Evolutionary conservation across 2,888 invertebrate genomes (phyloP).

Genomic region (Cybosia mesomella): DNA sequence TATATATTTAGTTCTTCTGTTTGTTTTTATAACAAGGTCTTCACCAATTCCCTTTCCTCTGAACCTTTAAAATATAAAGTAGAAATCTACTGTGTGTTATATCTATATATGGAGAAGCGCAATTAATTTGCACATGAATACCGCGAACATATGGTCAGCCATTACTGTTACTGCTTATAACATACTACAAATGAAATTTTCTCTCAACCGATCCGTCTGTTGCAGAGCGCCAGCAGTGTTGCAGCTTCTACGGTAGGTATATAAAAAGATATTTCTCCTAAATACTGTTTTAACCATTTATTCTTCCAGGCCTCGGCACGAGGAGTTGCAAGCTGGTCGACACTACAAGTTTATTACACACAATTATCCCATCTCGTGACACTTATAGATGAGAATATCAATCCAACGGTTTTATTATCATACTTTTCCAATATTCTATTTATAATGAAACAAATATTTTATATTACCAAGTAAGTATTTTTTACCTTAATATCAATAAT

Average conservation of each 20-base stretch:
- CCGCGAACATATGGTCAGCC: not conserved
- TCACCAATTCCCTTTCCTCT: not conserved
- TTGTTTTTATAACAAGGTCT: not conserved
- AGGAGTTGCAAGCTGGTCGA: constrained; percentile 21
- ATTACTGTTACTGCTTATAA: not conserved
- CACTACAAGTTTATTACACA: constrained; percentile 27
- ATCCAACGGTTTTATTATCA: constrained; percentile 20
- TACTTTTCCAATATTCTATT: constrained; percentile 22
- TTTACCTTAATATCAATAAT: not conserved
- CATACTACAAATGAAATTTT: not conserved
- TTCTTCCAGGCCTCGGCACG: constrained; percentile 8
- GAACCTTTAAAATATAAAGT: not conserved
- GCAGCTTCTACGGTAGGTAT: no score
- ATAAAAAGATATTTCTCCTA: no score
- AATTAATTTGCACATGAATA: not conserved
- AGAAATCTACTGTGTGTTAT: no score
- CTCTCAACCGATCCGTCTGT: no score
- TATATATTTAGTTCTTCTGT: not conserved
- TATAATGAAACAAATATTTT: constrained; percentile 25
- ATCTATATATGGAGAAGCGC: not conserved
- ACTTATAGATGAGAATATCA: constrained; percentile 25
- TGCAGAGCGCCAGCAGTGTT: no score
- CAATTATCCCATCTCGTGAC: constrained; percentile 21
- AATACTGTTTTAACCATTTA: no score
- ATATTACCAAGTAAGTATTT: constrained; percentile 29